Percentiles rank a stretch among this genome's conserved stretches.
Evolutionary conservation across 2,113 vertebrate species (phyloP).

Genomic region (Pelobates fuscus): DNA sequence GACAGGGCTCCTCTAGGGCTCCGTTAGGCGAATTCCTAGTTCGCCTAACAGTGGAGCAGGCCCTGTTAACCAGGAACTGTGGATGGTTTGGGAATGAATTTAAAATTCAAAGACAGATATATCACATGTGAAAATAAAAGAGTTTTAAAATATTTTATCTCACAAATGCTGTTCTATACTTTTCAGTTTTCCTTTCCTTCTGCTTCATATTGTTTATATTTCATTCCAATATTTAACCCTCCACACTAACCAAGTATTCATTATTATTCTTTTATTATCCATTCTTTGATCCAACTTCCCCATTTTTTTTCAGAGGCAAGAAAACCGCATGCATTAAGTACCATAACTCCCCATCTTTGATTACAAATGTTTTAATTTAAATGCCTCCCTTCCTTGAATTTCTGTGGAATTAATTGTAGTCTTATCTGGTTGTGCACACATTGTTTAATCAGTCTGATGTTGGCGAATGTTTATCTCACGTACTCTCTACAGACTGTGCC

Average conservation of each 20-base stretch:
- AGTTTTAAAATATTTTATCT: no score
- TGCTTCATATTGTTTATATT: background rate
- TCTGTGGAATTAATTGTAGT: constrained; percentile 2
- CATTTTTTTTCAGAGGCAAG: background rate
- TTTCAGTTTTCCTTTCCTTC: background rate
- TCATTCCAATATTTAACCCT: background rate
- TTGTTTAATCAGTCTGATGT: constrained; percentile 7
- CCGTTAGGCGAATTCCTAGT: no score
- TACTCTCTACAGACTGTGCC: constrained; percentile 5
- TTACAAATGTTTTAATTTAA: background rate
- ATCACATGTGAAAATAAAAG: no score
- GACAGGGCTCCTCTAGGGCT: no score
- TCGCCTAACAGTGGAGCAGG: no score
- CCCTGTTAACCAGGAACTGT: no score
- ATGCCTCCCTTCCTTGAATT: background rate
- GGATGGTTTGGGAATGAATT: no score
- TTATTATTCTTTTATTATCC: no score
- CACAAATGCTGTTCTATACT: no score
- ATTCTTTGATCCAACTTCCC: no score
- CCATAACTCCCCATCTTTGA: background rate
- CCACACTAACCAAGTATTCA: no score
- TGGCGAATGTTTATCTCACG: background rate
- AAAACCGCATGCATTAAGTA: background rate
- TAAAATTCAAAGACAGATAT: no score
- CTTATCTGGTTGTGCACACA: constrained; percentile 17